Percentiles rank a stretch among this genome's conserved stretches.
phyloP scores from a whole-genome alignment of 1,140 invertebrate species.

The Solenopsis invicta region DNA sequence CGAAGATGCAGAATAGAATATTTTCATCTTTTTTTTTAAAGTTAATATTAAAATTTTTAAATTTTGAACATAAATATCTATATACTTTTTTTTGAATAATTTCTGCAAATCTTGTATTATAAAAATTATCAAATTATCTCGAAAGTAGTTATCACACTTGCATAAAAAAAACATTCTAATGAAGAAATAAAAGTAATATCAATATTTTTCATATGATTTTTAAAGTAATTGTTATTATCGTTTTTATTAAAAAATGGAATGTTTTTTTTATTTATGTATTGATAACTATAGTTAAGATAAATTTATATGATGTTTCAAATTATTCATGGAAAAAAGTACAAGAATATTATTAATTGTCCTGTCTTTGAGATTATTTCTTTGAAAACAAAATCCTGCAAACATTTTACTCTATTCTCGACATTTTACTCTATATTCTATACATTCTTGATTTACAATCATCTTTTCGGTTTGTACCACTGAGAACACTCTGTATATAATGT shows the following conservation, averaged over 20 bases:
- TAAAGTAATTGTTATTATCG: background rate
- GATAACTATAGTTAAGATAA: background rate
- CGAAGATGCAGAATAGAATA: slow-evolving; percentile 1
- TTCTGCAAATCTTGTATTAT: background rate
- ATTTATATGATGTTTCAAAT: background rate
- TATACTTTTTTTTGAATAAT: background rate
- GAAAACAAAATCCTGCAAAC: background rate
- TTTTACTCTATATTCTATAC: background rate
- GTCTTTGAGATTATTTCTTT: slow-evolving; percentile 3
- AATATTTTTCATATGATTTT: background rate
- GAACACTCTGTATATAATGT: background rate
- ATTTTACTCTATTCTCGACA: slow-evolving; percentile 12
- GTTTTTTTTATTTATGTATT: background rate
- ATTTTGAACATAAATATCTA: background rate
- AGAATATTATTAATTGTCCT: background rate
- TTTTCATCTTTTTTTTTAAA: background rate
- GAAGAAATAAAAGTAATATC: background rate
- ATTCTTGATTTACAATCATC: slow-evolving; percentile 40
- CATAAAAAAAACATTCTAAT: background rate
- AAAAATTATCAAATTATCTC: background rate
- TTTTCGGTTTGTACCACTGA: background rate
- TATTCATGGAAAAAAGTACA: background rate
- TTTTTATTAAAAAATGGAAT: background rate
- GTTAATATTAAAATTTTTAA: background rate
- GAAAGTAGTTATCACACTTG: background rate